These are phyloP conservation scores for Lophius piscatorius DNA, from an alignment of 2,113 vertebrate species.

Conservation along the genomic window DNA sequence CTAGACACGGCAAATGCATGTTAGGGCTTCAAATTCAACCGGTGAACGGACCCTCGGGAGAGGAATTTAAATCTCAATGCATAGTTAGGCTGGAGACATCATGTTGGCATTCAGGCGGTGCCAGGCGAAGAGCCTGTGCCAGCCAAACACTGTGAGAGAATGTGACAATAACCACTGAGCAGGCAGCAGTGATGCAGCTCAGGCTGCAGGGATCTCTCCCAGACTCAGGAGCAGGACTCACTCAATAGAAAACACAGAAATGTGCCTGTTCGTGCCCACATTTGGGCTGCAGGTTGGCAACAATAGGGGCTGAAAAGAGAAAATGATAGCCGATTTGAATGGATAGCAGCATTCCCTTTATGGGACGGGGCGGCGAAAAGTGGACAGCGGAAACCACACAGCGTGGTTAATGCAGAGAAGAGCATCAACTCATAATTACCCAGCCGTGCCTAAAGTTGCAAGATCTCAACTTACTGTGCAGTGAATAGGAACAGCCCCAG, in stretches of 20 bases:
- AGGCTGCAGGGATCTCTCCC: conserved; percentile 57
- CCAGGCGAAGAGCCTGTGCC: conserved; percentile 57
- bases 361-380: conserved; percentile 41
- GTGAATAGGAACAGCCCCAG: not conserved
- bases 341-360: conserved; percentile 28
- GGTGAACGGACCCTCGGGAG: conserved; percentile 18
- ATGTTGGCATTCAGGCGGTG: too few relatives aligned
- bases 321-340: conserved; percentile 37
- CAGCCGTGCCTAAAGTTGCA: conserved; percentile 14
- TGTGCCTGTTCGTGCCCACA: conserved; percentile 23
- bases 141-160: conserved; percentile 47
- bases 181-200: conserved; percentile 42
- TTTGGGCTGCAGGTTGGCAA: conserved; percentile 3
- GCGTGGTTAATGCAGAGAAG: conserved; percentile 19
- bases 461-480: conserved; percentile 5
- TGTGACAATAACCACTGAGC: conserved; percentile 60
- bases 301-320: conserved; percentile 24
- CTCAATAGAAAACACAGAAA: conserved; percentile 42
- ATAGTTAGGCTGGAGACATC: conserved; percentile 59
- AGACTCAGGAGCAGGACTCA: conserved; percentile 42
- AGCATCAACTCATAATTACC: conserved; percentile 4
- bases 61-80: conserved; percentile 77
- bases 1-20: conserved; percentile 15
- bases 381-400: conserved; percentile 11
- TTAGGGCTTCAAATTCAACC: conserved; percentile 40